These are phyloP conservation scores for Mobula birostris DNA, from an alignment of 2,113 vertebrate species.

Conservation along the genomic window DNA sequence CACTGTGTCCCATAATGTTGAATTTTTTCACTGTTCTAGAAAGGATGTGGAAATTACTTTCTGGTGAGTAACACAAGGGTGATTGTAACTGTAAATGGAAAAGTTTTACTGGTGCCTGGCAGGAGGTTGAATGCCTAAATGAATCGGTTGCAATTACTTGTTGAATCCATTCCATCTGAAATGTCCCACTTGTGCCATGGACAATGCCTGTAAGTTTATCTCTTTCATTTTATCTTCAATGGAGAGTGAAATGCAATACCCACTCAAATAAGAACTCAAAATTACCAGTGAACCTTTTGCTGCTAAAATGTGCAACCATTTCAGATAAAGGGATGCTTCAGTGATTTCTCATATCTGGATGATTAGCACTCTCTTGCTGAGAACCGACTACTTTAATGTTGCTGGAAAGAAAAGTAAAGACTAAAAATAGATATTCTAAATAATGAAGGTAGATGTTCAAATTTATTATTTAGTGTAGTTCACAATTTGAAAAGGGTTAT, in stretches of 20 bases:
- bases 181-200: background rate
- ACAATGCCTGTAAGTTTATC: background rate
- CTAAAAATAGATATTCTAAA: background rate
- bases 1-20: background rate
- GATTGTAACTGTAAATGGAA: background rate
- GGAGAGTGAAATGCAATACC: background rate
- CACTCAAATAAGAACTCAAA: background rate
- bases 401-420: background rate
- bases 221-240: background rate
- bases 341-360: background rate
- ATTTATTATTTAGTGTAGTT: background rate
- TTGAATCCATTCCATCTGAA: background rate
- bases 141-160: background rate
- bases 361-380: background rate
- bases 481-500: background rate
- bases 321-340: background rate
- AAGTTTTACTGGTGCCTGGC: background rate
- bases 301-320: slow-evolving; percentile 1
- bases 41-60: background rate
- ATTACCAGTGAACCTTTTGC: background rate
- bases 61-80: background rate
- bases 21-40: background rate
- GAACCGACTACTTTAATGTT: background rate
- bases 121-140: background rate
- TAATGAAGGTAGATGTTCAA: background rate